A percentile compares a stretch with the other conserved stretches of the same genome.
These are phyloP conservation scores for Galeopterus variegatus DNA, from an alignment of 2,113 vertebrate genomes.

Conservation along the genomic window DNA sequence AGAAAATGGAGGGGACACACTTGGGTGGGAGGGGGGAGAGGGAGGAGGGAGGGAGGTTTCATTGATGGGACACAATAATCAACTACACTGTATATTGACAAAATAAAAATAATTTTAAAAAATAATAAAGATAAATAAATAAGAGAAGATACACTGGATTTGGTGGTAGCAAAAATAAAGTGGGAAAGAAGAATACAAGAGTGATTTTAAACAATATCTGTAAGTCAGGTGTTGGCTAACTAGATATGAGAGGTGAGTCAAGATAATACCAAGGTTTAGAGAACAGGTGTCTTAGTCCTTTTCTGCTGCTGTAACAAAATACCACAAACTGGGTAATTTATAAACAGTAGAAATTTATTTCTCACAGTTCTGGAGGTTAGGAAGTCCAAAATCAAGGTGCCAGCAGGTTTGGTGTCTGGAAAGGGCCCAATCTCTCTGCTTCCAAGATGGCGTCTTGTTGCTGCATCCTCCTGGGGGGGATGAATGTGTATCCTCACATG, in stretches of 20 bases:
- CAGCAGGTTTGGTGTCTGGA: background rate
- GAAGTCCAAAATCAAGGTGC: background rate
- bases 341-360: background rate
- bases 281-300: background rate
- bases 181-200: background rate
- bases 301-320: background rate
- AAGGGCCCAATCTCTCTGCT: background rate
- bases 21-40: too few relatives aligned
- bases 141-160: background rate
- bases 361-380: background rate
- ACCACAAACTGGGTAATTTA: background rate
- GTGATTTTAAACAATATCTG: conserved; percentile 7
- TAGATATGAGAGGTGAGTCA: background rate
- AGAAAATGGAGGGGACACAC: too few relatives aligned
- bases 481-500: background rate
- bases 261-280: background rate
- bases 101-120: too few relatives aligned
- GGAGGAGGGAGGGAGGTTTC: too few relatives aligned
- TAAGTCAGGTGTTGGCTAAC: background rate
- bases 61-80: too few relatives aligned
- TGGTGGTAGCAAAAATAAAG: conserved; percentile 28
- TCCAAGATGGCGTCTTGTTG: background rate
- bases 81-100: too few relatives aligned
- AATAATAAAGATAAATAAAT: too few relatives aligned
- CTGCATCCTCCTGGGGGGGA: background rate